These are phyloP conservation scores for Lasioglossum figueresi DNA, from an alignment of 2,888 invertebrate species.

Conservation along the genomic window DNA sequence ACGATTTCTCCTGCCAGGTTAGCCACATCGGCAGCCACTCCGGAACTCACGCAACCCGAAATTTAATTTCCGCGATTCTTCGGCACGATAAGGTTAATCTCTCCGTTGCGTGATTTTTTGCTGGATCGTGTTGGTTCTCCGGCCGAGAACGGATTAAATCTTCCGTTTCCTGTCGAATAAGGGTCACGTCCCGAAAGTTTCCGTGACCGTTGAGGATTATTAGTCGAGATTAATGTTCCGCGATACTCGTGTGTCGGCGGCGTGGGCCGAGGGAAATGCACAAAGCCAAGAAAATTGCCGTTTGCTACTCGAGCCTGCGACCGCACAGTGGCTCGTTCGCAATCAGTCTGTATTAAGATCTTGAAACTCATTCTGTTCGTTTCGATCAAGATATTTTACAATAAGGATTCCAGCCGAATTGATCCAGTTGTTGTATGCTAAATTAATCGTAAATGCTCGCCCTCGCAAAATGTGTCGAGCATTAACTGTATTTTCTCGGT, in stretches of 20 bases:
- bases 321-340: not conserved
- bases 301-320: not conserved
- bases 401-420: not conserved
- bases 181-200: not conserved
- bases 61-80: slow-evolving; percentile 38
- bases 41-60: slow-evolving; percentile 48
- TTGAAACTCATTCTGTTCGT: not conserved
- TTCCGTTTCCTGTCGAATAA: not conserved
- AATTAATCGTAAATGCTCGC: not conserved
- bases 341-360: not conserved
- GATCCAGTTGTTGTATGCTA: not conserved
- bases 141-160: not conserved
- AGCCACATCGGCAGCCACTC: slow-evolving; percentile 12
- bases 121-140: not conserved
- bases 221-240: not conserved
- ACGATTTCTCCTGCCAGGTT: slow-evolving; percentile 15
- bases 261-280: not conserved
- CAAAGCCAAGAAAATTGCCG: not conserved
- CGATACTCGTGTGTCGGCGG: not conserved
- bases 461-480: not conserved
- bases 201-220: slow-evolving; percentile 4
- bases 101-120: slow-evolving; percentile 30
- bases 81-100: slow-evolving; percentile 35
- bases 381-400: not conserved
- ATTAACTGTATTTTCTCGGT: not conserved